Conservation (phyloP, 23 tunicate species). For the Trididemnum nubilum region DNA sequence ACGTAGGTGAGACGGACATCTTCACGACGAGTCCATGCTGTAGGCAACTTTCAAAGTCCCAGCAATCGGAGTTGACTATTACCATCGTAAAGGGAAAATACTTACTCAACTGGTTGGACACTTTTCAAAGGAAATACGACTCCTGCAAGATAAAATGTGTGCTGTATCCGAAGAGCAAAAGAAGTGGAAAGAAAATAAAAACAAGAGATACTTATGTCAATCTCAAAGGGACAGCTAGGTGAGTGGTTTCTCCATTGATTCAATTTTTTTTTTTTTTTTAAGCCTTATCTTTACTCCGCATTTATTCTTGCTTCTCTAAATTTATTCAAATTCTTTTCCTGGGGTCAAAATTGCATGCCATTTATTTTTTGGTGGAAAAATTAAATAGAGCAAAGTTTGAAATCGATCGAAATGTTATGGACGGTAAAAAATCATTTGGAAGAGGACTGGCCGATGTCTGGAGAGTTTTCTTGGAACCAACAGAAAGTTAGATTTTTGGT, state of each 20-base stretch:
- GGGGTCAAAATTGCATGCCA: no score
- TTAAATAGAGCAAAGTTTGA: no score
- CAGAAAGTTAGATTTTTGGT: no score
- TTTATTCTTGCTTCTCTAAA: no score
- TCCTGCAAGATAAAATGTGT: slow-evolving; percentile 17
- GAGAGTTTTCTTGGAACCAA: no score
- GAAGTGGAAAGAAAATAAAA: neutral
- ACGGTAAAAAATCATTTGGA: no score
- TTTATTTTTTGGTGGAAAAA: no score
- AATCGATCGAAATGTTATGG: no score
- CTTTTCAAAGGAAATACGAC: slow-evolving; percentile 12
- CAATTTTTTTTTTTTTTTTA: neutral
- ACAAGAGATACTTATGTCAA: slow-evolving; percentile 11
- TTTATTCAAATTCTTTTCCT: no score
- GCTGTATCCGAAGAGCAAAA: neutral
- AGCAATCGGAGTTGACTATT: neutral
- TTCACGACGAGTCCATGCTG: neutral
- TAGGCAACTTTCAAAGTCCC: neutral
- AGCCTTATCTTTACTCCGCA: no score
- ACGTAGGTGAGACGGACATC: neutral
- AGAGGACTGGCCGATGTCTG: no score
- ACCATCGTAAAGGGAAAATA: slow-evolving; percentile 8
- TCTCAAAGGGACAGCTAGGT: slow-evolving; percentile 23
- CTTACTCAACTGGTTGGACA: slow-evolving; percentile 28
- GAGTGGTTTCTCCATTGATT: neutral